Evolutionary conservation across 2,888 invertebrate genomes (phyloP).

Genomic region (Serrognathus titanus): DNA sequence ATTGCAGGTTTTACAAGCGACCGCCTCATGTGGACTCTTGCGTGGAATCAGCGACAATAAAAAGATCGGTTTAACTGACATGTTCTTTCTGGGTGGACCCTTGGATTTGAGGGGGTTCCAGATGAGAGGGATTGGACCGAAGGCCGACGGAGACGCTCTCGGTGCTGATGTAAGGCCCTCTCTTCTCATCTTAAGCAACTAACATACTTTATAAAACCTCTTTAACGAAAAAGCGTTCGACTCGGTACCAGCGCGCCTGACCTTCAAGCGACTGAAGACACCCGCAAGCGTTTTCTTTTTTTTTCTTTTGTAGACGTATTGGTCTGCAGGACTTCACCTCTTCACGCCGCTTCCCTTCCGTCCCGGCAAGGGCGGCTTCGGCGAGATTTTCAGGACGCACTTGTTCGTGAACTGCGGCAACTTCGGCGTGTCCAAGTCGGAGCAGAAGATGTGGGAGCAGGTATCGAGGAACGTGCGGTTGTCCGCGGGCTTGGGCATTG

Average conservation of each 20-base stretch:
- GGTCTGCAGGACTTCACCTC: slow-evolving; percentile 82
- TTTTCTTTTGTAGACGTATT: slow-evolving; percentile 63
- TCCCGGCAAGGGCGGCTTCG: slow-evolving; percentile 73
- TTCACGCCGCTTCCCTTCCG: slow-evolving; percentile 89
- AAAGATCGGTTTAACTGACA: slow-evolving; percentile 63
- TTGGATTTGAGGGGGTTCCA: slow-evolving; percentile 84
- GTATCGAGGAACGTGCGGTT: slow-evolving; percentile 60
- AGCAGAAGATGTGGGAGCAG: slow-evolving; percentile 48
- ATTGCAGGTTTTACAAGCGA: slow-evolving; percentile 66
- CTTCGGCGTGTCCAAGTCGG: slow-evolving; percentile 56
- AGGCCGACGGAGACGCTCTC: slow-evolving; percentile 69
- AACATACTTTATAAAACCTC: neutral
- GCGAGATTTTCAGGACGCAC: slow-evolving; percentile 83
- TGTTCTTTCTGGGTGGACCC: slow-evolving; percentile 88
- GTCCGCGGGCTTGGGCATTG: slow-evolving; percentile 80
- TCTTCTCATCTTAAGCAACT: no score
- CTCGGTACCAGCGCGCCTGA: no score
- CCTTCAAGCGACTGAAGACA: neutral
- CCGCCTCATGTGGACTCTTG: slow-evolving; percentile 67
- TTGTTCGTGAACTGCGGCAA: slow-evolving; percentile 88
- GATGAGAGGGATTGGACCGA: slow-evolving; percentile 83
- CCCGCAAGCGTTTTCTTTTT: neutral
- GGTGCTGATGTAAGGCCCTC: slow-evolving; percentile 72
- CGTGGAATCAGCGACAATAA: slow-evolving; percentile 59
- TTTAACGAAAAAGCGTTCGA: neutral